A percentile compares a stretch with the other conserved stretches of the same genome.
Conservation (phyloP, 1,140 invertebrate species). For the Anastrepha obliqua region DNA sequence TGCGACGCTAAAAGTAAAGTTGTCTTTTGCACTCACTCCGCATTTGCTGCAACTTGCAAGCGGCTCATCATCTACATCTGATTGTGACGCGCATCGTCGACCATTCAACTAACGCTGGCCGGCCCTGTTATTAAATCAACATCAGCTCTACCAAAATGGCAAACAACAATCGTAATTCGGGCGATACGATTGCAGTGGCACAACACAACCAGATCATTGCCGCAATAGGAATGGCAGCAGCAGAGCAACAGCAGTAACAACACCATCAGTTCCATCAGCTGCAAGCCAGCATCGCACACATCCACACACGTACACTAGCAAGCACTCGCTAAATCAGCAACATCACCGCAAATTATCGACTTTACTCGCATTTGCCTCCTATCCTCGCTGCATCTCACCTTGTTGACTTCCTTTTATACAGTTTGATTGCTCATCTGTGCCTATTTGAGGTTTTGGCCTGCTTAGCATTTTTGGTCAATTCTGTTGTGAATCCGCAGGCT, state of each 20-base stretch:
- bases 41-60: background rate
- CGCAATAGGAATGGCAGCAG: background rate
- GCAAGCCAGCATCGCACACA: background rate
- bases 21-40: background rate
- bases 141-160: slow-evolving; percentile 3
- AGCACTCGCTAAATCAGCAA: slow-evolving; percentile 14
- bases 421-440: slow-evolving; percentile 41
- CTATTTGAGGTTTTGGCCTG: slow-evolving; percentile 15
- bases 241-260: background rate
- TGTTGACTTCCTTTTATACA: background rate
- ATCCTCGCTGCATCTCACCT: slow-evolving; percentile 16
- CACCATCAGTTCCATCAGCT: background rate
- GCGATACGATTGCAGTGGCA: slow-evolving; percentile 24
- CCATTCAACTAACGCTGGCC: background rate
- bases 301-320: background rate
- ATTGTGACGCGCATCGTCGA: slow-evolving; percentile 47
- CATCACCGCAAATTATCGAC: slow-evolving; percentile 43
- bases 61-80: slow-evolving; percentile 44
- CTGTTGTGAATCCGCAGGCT: slow-evolving; percentile 22
- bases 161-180: slow-evolving; percentile 24
- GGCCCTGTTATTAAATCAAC: slow-evolving; percentile 45
- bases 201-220: background rate
- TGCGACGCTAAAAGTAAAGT: background rate
- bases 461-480: slow-evolving; percentile 51
- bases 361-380: background rate